phyloP scores from a whole-genome alignment of 2,888 invertebrate genomes.

The Microctonus hyperodae region DNA sequence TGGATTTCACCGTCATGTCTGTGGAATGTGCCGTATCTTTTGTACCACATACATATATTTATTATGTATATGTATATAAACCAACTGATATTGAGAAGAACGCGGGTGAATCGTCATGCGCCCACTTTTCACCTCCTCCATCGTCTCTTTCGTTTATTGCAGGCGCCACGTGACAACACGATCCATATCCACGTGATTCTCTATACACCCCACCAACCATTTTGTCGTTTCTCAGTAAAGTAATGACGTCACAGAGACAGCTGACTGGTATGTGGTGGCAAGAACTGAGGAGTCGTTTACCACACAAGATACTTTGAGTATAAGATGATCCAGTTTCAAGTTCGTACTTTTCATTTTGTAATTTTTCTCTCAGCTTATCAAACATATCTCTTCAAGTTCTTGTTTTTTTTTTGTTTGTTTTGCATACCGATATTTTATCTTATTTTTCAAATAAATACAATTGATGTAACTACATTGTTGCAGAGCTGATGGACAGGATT shows the following conservation, averaged over 20 bases:
- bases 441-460: background rate
- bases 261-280: conserved; percentile 48
- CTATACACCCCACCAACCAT: conserved; percentile 29
- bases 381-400: background rate
- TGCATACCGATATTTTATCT: too few species aligned
- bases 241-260: conserved; percentile 59
- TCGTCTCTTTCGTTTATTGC: conserved; percentile 11
- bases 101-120: conserved; percentile 21
- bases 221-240: conserved; percentile 33
- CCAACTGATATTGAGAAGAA: background rate
- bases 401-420: background rate
- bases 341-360: background rate
- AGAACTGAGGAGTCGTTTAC: too few species aligned
- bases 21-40: conserved; percentile 48
- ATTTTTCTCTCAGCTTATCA: background rate
- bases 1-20: conserved; percentile 57
- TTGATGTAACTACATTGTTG: background rate
- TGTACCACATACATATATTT: background rate
- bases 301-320: background rate
- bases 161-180: conserved; percentile 55
- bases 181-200: conserved; percentile 53
- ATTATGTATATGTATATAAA: background rate
- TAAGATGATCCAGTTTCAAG: background rate
- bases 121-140: conserved; percentile 14
- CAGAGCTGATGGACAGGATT: background rate